Percentiles rank a stretch among this genome's conserved stretches.
Conservation (phyloP, 2,113 vertebrate genomes). For the Dasyprocta punctata region DNA sequence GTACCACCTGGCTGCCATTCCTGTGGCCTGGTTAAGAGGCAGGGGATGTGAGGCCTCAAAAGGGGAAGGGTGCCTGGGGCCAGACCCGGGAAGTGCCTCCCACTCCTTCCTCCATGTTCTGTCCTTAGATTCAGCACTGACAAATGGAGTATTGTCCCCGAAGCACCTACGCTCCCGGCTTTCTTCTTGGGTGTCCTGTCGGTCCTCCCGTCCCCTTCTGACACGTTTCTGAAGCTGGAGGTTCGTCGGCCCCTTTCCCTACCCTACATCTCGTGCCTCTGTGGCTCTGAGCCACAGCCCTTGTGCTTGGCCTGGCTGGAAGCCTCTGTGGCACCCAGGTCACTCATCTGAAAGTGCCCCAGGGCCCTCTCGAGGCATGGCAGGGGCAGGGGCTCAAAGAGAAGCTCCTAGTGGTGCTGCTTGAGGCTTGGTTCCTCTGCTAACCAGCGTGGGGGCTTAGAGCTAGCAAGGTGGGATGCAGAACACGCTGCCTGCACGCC, state of each 20-base stretch:
- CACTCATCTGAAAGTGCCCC: neutral
- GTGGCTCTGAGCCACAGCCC: neutral
- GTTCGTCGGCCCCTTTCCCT: conserved; percentile 80
- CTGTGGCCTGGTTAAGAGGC: neutral
- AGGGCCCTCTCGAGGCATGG: too few relatives aligned
- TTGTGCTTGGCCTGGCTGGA: neutral
- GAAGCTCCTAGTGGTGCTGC: neutral
- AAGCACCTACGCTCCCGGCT: conserved; percentile 88
- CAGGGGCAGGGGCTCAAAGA: neutral
- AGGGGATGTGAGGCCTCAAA: neutral
- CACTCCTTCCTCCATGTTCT: neutral
- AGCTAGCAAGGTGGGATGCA: neutral
- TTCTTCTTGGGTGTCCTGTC: conserved; percentile 92
- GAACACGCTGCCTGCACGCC: neutral
- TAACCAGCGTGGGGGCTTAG: neutral
- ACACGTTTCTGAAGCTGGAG: conserved; percentile 94
- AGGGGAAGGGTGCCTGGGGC: neutral
- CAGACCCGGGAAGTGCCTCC: too few relatives aligned
- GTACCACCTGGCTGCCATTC: too few relatives aligned
- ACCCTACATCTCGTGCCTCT: accelerated
- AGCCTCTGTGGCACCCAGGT: neutral
- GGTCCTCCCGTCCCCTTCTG: conserved; percentile 89
- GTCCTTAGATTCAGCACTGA: conserved; percentile 85
- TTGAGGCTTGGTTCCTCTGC: neutral
- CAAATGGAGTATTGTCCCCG: conserved; percentile 87